Base-by-base conservation (phyloP, 1,140 invertebrate species). In the Euglossa dilemma region DNA sequence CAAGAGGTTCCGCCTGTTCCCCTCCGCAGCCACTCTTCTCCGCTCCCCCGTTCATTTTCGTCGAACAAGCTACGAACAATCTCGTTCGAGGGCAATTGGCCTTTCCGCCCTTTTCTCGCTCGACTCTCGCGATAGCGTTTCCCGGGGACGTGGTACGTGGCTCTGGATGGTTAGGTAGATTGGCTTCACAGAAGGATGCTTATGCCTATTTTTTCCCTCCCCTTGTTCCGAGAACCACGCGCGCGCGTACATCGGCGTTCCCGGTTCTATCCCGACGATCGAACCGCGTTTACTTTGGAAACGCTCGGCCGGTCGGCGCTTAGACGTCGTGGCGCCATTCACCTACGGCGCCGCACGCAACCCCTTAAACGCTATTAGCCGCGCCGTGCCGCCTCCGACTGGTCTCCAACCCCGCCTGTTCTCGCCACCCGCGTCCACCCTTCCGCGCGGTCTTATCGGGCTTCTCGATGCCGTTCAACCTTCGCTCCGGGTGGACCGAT, bases 301-400 rank as follows among this genome's bases (percentile, higher is more conserved):
- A 74, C 47, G 52, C 16, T 82, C 83, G 69, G 63, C 80, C 80
- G 69, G 83, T 87, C 54, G 83, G 75, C 85, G 89, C 78, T 90
- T 85, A 92, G 91, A 91, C 91, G 86, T 87, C 89, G 75, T 85
- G 91, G 88, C 90, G 90, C 90, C 90, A 78, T 74, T 87, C 82
- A 85, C 88, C 71, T 84, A 78, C 83, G 91, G 91, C 91, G 91
- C 91, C 91, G 82, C 91, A 92, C 91, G 91, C 91, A 87, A 92
- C 85, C 85, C 85, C 89, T 85, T 85, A 73, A 87, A 83, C 85
- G 75, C 85, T 81, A 86, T 89, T 87, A 90, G 76, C 83, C 71
- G 47, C 45, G 80, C 59, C 78, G 56, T 72, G 16, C 73, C 70
- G 28, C 28, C 69, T 28, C 67, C 69, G 18, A 73, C 83, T 50